These are phyloP conservation scores for Ostrea edulis DNA, from an alignment of 1,140 invertebrate genomes.

Conservation along the genomic window DNA sequence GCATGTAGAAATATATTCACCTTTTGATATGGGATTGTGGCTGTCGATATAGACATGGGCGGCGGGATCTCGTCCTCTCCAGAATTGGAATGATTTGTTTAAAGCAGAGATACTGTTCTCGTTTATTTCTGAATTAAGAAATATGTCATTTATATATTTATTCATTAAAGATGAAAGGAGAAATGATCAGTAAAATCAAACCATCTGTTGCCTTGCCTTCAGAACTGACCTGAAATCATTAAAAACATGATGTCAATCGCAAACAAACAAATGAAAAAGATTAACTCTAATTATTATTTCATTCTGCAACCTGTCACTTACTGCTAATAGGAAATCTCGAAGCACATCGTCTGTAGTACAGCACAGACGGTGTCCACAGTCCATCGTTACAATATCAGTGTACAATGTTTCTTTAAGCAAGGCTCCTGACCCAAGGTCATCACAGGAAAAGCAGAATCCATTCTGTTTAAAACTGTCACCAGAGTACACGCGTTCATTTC, in stretches of 20 bases:
- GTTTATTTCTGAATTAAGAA: not conserved
- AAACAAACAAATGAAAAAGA: too few relatives aligned
- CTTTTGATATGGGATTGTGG: not conserved
- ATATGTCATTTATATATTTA: not conserved
- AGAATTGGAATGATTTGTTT: not conserved
- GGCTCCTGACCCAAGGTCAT: not conserved
- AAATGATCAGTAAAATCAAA: not conserved
- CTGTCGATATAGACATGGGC: not conserved
- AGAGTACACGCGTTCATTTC: not conserved
- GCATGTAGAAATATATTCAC: not conserved
- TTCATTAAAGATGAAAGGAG: not conserved
- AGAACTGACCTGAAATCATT: not conserved
- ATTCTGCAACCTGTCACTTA: not conserved
- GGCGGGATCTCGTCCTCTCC: not conserved
- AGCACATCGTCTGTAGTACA: not conserved
- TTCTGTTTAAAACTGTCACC: not conserved
- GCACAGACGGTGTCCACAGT: conserved; percentile 1
- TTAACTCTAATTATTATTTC: too few relatives aligned
- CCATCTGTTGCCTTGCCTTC: not conserved
- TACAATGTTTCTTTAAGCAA: not conserved
- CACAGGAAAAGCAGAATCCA: conserved; percentile 28
- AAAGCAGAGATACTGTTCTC: not conserved
- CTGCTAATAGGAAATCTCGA: not conserved
- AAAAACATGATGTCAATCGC: not conserved
- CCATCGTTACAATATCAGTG: not conserved